A percentile compares a stretch with the other conserved stretches of the same genome.
phyloP scores from a whole-genome alignment of 2,797 vertebrate species.

The Anabacerthia variegaticeps region DNA sequence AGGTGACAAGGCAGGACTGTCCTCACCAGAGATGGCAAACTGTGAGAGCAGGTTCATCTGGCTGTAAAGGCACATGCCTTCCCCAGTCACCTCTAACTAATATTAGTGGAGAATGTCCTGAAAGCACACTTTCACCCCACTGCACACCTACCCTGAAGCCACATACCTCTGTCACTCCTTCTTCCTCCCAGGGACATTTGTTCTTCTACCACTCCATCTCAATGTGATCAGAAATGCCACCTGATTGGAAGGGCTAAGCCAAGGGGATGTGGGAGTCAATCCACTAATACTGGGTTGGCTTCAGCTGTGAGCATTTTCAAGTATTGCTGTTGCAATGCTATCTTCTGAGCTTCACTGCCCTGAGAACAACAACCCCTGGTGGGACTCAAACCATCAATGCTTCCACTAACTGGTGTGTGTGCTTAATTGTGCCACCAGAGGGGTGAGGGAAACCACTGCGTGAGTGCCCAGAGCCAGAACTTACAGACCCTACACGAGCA shows the following conservation, averaged over 20 bases:
- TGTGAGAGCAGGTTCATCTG: neutral
- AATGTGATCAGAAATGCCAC: neutral
- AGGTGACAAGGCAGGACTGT: neutral
- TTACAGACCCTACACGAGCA: neutral
- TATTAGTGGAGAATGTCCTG: neutral
- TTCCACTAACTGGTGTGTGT: rapidly evolving
- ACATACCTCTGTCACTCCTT: neutral
- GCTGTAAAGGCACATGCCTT: neutral
- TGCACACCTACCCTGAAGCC: neutral
- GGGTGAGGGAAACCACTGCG: neutral
- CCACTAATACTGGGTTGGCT: neutral
- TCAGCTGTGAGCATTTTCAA: neutral
- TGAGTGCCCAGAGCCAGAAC: neutral
- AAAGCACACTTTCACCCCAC: neutral
- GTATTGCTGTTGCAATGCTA: neutral
- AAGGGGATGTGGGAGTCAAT: neutral
- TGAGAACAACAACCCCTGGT: neutral
- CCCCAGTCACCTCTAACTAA: neutral
- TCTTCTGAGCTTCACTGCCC: neutral
- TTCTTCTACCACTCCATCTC: neutral
- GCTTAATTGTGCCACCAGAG: neutral
- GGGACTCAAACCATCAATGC: neutral
- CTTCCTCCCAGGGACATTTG: neutral
- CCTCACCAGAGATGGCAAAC: neutral
- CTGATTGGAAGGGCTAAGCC: neutral